Evolutionary conservation across 2,888 invertebrate species (phyloP).

Genomic region (Cheilosia impressa): DNA sequence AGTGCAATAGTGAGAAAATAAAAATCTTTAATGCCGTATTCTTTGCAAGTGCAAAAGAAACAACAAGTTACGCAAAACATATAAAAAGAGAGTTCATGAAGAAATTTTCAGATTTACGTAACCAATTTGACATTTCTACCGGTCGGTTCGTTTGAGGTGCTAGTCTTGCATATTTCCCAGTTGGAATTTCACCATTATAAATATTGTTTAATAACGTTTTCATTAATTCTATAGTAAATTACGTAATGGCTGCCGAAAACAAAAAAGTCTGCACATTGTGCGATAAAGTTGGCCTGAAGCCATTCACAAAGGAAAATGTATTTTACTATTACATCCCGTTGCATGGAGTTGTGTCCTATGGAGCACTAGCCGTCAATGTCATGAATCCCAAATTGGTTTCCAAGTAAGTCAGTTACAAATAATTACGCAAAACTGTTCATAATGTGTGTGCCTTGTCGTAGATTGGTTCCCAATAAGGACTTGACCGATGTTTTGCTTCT

Average conservation of each 20-base stretch:
- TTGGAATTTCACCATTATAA: constrained; percentile 42
- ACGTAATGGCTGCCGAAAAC: constrained; percentile 78
- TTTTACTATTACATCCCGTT: constrained; percentile 90
- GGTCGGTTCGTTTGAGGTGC: constrained; percentile 50
- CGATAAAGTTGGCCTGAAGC: constrained; percentile 85
- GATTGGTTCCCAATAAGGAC: constrained; percentile 89
- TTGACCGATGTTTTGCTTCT: constrained; percentile 92
- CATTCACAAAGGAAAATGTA: constrained; percentile 89
- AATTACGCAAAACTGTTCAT: neutral
- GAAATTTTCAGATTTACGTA: constrained; percentile 67
- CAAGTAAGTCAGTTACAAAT: constrained; percentile 84
- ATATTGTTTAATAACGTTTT: neutral
- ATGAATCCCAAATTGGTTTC: constrained; percentile 92
- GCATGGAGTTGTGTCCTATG: constrained; percentile 90
- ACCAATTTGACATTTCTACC: constrained; percentile 65
- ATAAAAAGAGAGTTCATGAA: constrained; percentile 30
- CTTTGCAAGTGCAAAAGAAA: constrained; percentile 18
- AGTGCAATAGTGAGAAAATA: constrained; percentile 21
- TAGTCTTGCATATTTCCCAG: constrained; percentile 43
- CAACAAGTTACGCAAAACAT: neutral
- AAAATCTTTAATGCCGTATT: neutral
- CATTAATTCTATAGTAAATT: constrained; percentile 21
- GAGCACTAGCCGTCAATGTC: constrained; percentile 91
- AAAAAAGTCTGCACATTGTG: constrained; percentile 80
- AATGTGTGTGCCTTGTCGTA: constrained; percentile 78